A percentile compares a stretch with the other conserved stretches of the same genome.
Evolutionary conservation across 2,888 invertebrate genomes (phyloP).

Genomic region (Antitype chi): DNA sequence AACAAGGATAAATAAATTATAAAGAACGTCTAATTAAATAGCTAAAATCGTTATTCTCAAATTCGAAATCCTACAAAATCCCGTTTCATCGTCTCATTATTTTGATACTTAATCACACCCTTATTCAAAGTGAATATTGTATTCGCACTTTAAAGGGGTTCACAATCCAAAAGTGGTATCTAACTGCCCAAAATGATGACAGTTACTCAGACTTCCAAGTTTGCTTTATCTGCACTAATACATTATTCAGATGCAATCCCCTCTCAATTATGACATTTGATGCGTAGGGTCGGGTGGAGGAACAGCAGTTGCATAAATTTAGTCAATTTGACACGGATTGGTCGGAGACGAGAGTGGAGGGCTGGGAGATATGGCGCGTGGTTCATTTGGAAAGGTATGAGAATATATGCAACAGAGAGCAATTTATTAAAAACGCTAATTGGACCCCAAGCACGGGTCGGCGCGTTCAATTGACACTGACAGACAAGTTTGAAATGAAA

Average conservation of each 20-base stretch:
- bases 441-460: slow-evolving; percentile 59
- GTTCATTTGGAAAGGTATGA: slow-evolving; percentile 68
- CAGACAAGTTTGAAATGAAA: slow-evolving; percentile 66
- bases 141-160: slow-evolving; percentile 46
- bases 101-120: slow-evolving; percentile 38
- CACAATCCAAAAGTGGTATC: slow-evolving; percentile 40
- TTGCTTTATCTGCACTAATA: slow-evolving; percentile 74
- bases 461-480: slow-evolving; percentile 60
- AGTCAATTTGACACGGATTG: slow-evolving; percentile 86
- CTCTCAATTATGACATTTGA: slow-evolving; percentile 86
- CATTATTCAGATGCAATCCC: slow-evolving; percentile 81
- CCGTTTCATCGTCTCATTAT: slow-evolving; percentile 32
- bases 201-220: slow-evolving; percentile 66
- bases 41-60: slow-evolving; percentile 12
- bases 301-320: slow-evolving; percentile 88
- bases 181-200: slow-evolving; percentile 62
- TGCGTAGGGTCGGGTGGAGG: slow-evolving; percentile 75
- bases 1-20: neutral
- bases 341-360: slow-evolving; percentile 56
- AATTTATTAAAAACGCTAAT: slow-evolving; percentile 70
- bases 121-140: slow-evolving; percentile 63
- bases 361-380: slow-evolving; percentile 39
- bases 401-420: slow-evolving; percentile 58
- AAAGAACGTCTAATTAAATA: neutral
- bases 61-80: slow-evolving; percentile 9